Evolutionary conservation across 2,797 vertebrate species (phyloP).

Genomic region (Lepilemur septentrionalis): DNA sequence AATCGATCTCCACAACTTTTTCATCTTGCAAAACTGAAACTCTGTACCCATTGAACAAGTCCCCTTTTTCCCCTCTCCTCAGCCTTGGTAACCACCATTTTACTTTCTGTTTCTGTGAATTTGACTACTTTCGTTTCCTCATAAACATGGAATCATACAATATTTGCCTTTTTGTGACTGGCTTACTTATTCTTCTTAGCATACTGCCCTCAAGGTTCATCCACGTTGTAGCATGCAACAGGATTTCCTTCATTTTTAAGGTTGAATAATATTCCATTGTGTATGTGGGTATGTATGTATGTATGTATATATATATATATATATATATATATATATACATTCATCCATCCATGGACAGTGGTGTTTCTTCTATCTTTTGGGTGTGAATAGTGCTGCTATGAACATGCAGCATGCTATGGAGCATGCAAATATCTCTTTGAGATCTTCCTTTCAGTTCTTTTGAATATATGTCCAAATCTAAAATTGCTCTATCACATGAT

Average conservation of each 20-base stretch:
- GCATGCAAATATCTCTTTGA: not conserved
- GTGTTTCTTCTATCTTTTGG: not conserved
- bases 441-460: not conserved
- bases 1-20: not conserved
- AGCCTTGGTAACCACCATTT: not conserved
- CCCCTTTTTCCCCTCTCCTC: too few relatives aligned
- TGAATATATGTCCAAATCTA: not conserved
- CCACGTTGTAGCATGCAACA: not conserved
- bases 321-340: not conserved
- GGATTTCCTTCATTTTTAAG: not conserved
- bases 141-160: not conserved
- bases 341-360: not conserved
- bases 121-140: not conserved
- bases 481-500: not conserved
- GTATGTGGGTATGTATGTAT: not conserved
- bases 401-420: not conserved
- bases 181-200: not conserved
- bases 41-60: not conserved
- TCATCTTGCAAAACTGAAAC: not conserved
- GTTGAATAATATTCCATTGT: not conserved
- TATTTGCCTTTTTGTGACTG: not conserved
- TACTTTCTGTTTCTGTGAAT: not conserved
- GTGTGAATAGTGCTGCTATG: not conserved
- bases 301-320: too few relatives aligned
- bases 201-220: not conserved